Evolutionary conservation across 2,113 vertebrate genomes (phyloP), one percentile per base, ranked within the genome.

Genomic region (Atractosteus spatula): DNA sequence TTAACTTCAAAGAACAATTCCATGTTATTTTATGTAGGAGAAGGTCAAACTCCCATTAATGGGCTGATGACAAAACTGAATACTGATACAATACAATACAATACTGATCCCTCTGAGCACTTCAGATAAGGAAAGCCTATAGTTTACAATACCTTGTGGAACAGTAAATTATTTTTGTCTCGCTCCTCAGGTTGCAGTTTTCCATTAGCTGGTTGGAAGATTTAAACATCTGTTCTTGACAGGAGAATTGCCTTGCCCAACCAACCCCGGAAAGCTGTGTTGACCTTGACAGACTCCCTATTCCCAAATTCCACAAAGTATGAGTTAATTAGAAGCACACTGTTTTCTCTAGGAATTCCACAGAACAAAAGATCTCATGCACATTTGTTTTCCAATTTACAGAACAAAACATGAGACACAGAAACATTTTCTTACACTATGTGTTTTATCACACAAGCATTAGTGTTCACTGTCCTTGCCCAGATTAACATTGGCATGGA

Each of bases 151-250:
- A 55, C 45, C 8, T 55, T 29, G n/a, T 47, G 2, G 0, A 29
- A 47, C 47, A n/a, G 45, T 68, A 29, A 7, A 66, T 13, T 47
- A 42, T 47, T 13, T 45, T 14, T 44, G 13, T 66, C 64, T 66
- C 42, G 14, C 45, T 66, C 64, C 8, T 14, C 8, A 16, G 41
- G 47, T 69, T 55, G 47, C 47, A 17, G n/a, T 16, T 42, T 69
- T 51, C 55, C 68, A 55, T 69, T 57, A 59, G 68, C 29, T 61
- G 56, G 12, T 29, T n/a, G 41, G 68, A 43, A 56, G 68, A 61
- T 70, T 70, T 70, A 70, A 42, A 43, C 68, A 70, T 43, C 68
- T 70, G 55, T 42, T 70, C 56, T 2, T 68, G 3, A 68, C 66
- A 41, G 56, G 11, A 44, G 17, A 42, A 70, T 55, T 10, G 13